A percentile compares a stretch with the other conserved stretches of the same genome.
Evolutionary conservation across 2,888 invertebrate species (phyloP).

Genomic region (Ormyrus nitidulus): DNA sequence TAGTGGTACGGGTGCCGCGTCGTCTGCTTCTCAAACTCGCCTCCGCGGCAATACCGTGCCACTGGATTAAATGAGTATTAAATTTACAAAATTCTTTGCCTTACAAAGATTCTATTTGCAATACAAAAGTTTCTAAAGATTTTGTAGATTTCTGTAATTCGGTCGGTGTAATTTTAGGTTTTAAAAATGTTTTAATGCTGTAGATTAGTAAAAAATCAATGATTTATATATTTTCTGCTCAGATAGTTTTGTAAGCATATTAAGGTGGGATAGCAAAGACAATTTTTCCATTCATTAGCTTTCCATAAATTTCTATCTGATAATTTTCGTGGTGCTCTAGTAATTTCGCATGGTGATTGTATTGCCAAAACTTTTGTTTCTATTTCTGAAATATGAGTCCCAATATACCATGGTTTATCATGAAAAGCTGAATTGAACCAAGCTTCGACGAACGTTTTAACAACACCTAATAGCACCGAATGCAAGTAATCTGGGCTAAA

Average conservation of each 20-base stretch:
- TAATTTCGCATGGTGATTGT: constrained; percentile 32
- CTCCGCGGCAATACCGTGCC: no score
- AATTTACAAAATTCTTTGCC: constrained; percentile 21
- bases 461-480: constrained; percentile 1
- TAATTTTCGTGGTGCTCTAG: constrained; percentile 25
- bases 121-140: constrained; percentile 13
- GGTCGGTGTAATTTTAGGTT: not conserved
- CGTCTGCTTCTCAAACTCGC: no score
- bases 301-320: constrained; percentile 21
- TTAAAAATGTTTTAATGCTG: constrained; percentile 21
- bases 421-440: not conserved
- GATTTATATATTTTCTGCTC: not conserved
- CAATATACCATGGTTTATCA: not conserved
- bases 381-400: not conserved
- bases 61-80: constrained; percentile 31
- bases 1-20: no score
- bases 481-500: constrained; percentile 15
- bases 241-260: constrained; percentile 20
- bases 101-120: not conserved
- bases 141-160: constrained; percentile 6
- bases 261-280: constrained; percentile 31
- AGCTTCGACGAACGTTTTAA: not conserved
- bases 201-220: constrained; percentile 19
- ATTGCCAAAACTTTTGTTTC: constrained; percentile 18
- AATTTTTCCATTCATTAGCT: constrained; percentile 44